Evolutionary conservation across 2,888 invertebrate genomes (phyloP).

Genomic region (Apamea anceps): DNA sequence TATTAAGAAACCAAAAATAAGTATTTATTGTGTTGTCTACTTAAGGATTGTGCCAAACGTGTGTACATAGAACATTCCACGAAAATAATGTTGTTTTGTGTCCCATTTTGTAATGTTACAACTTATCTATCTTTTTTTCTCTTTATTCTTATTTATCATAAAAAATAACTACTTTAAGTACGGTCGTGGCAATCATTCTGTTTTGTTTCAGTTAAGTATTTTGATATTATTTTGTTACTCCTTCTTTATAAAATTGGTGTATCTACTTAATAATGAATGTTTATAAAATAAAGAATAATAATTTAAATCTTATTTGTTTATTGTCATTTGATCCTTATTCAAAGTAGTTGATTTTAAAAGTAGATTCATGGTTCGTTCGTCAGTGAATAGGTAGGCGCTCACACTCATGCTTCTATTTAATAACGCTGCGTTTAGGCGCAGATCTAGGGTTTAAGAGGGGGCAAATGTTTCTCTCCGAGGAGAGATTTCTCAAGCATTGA

Average conservation of each 20-base stretch:
- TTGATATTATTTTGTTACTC: slow-evolving; percentile 30
- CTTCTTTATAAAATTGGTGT: slow-evolving; percentile 39
- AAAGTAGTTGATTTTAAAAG: neutral
- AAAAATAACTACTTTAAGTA: slow-evolving; percentile 7
- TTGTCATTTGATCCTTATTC: slow-evolving; percentile 6
- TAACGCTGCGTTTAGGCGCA: neutral
- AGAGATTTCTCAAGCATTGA: no score
- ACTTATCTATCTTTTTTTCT: neutral
- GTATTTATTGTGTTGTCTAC: slow-evolving; percentile 45
- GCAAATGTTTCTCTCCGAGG: no score
- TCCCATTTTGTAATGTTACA: slow-evolving; percentile 16
- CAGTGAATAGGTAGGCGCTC: neutral
- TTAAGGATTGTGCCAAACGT: slow-evolving; percentile 59
- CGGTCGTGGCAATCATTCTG: slow-evolving; percentile 34
- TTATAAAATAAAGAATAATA: slow-evolving; percentile 43
- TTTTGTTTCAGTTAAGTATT: slow-evolving; percentile 24
- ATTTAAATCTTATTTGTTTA: slow-evolving; percentile 1
- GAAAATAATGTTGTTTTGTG: slow-evolving; percentile 21
- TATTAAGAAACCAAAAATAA: slow-evolving; percentile 35
- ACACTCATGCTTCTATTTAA: neutral
- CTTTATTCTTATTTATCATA: neutral
- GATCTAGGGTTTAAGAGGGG: no score
- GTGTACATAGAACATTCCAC: slow-evolving; percentile 55
- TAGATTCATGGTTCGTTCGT: neutral
- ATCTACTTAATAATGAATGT: slow-evolving; percentile 42